Evolutionary conservation across 2,113 vertebrate species (phyloP), one percentile per base, ranked within the genome.

Genomic region (Empidonax traillii): DNA sequence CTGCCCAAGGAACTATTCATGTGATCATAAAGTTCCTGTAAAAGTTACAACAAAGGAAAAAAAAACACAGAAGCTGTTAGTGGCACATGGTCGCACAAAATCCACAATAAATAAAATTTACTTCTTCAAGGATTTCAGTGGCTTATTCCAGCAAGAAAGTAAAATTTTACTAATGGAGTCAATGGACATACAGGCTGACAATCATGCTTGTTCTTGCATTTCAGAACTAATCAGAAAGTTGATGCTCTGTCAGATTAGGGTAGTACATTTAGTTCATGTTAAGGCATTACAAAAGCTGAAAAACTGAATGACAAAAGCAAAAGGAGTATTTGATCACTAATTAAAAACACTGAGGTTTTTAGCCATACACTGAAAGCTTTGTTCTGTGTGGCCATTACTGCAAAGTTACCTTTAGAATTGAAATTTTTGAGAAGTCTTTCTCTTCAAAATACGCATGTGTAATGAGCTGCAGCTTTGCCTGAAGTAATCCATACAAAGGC

Each of bases 401-500:
- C 31, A 74, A 83, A 87, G 14, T 91, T 98, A 99, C 99, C 99
- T 99, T 99, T 72, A 99, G 97, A 95, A 99, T 99, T 28, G 99
- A 99, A 97, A 99, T 99, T 97, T 99, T 98, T 0, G 99, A 99
- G 95, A 99, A 99, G 97, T 99, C 99, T 91, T 99, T 99, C 94
- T 99, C 99, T 98, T 99, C 99, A 80, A 99, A 99, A 98, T 99
- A 99, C 4, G 99, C 99, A 33, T 99, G 99, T 8, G 99, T 99
- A 96, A 99, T 99, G 85, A 99, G 99, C 76, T 99, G 98, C 63
- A 99, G 98, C 89, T 99, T 99, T 4, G 99, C 99, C 96, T 99
- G 99, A 43, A 99, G 99, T 90, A 99, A 98, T 14, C 99, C 99
- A 92, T 99, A 99, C 31, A 99, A 98, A 72, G 99, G 99, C 99